Conservation (phyloP, 2,113 vertebrate species). For the Anas platyrhynchos region DNA sequence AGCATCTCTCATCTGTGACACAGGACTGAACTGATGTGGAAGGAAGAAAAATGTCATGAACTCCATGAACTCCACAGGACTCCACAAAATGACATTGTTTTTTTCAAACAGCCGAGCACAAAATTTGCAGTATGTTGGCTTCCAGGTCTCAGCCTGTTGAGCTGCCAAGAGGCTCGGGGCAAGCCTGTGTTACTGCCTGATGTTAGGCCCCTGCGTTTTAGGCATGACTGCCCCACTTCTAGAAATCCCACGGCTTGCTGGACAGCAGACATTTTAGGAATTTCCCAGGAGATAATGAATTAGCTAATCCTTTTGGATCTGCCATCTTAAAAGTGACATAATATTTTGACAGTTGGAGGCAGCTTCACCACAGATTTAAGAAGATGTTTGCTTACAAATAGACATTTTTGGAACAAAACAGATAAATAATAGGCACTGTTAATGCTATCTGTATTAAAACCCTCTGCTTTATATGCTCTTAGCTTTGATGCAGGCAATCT, state of each 20-base stretch:
- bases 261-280: neutral
- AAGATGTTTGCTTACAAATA: neutral
- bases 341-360: neutral
- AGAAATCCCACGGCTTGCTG: neutral
- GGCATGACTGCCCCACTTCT: neutral
- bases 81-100: neutral
- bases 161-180: neutral
- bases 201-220: neutral
- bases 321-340: neutral
- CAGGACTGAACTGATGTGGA: neutral
- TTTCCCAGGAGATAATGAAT: neutral
- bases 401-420: neutral
- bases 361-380: neutral
- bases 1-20: neutral
- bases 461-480: neutral
- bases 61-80: too few species aligned
- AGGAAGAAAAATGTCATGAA: rapidly evolving
- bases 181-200: neutral
- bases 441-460: neutral
- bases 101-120: neutral
- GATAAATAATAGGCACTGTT: neutral
- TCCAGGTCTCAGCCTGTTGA: neutral
- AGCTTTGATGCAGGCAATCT: neutral
- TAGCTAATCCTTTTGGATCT: neutral
- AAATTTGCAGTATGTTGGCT: neutral